Evolutionary conservation across 2,113 vertebrate species (phyloP).

Genomic region (Rousettus leschenaultii): DNA sequence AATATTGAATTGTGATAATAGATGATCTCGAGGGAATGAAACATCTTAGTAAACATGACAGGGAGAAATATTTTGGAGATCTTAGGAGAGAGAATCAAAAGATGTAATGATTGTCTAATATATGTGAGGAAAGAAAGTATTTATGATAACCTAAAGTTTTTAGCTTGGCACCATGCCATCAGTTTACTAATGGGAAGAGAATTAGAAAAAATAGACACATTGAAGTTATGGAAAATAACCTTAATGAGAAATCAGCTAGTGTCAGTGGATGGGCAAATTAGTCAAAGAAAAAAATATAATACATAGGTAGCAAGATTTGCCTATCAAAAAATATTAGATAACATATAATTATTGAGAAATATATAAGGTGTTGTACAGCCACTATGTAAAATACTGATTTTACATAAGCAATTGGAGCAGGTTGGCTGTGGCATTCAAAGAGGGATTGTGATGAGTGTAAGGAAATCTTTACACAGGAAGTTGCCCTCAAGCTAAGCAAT

Average conservation of each 20-base stretch:
- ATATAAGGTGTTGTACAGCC: not conserved
- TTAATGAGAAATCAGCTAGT: not conserved
- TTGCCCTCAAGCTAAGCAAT: not conserved
- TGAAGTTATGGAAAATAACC: not conserved
- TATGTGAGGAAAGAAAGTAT: not conserved
- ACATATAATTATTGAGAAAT: not conserved
- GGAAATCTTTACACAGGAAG: not conserved
- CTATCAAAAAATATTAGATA: not conserved
- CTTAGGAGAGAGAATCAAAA: not conserved
- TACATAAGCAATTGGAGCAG: not conserved
- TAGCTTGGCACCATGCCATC: not conserved
- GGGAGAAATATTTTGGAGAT: not conserved
- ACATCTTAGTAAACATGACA: not conserved
- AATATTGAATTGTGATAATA: not conserved
- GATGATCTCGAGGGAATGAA: not conserved
- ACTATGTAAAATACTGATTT: not conserved
- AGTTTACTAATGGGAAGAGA: not conserved
- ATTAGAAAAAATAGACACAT: not conserved
- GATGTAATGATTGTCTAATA: not conserved
- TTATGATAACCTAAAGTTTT: not conserved
- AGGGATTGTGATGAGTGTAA: not conserved
- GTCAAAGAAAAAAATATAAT: not conserved
- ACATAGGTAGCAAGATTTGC: not conserved
- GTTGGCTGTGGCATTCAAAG: not conserved
- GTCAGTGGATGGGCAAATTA: not conserved